A percentile compares a stretch with the other conserved stretches of the same genome.
These are phyloP conservation scores for Oryzias sinensis DNA, from an alignment of 2,797 vertebrate species.

Conservation along the genomic window DNA sequence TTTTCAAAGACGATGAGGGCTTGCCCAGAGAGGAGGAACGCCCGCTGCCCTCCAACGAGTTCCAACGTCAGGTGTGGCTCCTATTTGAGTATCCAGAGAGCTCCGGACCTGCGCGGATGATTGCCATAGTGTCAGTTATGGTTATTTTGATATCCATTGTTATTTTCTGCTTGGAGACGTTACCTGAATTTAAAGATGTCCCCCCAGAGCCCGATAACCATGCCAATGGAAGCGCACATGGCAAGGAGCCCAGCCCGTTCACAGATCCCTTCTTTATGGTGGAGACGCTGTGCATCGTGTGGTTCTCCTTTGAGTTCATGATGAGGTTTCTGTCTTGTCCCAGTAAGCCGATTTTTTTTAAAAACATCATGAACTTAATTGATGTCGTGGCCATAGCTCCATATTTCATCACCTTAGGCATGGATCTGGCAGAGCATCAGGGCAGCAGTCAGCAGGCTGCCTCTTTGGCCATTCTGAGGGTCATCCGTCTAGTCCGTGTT, in stretches of 20 bases:
- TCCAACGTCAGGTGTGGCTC: conserved; percentile 92
- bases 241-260: conserved; percentile 74
- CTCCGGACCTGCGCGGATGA: conserved; percentile 85
- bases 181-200: conserved; percentile 87
- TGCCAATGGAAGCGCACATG: conserved; percentile 43
- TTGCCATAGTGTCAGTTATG: conserved; percentile 91
- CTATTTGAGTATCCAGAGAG: conserved; percentile 94
- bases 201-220: conserved; percentile 21
- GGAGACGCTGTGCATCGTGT: conserved; percentile 91
- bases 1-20: conserved; percentile 88
- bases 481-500: conserved; percentile 88
- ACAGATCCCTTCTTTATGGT: conserved; percentile 93
- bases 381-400: conserved; percentile 91
- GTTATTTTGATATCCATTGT: conserved; percentile 94
- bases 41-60: conserved; percentile 82
- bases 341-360: conserved; percentile 90
- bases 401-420: conserved; percentile 89
- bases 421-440: conserved; percentile 85
- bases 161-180: conserved; percentile 92
- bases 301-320: conserved; percentile 92
- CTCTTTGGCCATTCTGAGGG: conserved; percentile 88
- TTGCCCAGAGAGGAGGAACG: conserved; percentile 86
- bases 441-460: conserved; percentile 86
- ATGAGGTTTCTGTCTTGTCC: conserved; percentile 91
- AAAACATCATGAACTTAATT: conserved; percentile 95